Base-by-base conservation (phyloP, 2,113 vertebrate species). In the Centropristis striata region DNA sequence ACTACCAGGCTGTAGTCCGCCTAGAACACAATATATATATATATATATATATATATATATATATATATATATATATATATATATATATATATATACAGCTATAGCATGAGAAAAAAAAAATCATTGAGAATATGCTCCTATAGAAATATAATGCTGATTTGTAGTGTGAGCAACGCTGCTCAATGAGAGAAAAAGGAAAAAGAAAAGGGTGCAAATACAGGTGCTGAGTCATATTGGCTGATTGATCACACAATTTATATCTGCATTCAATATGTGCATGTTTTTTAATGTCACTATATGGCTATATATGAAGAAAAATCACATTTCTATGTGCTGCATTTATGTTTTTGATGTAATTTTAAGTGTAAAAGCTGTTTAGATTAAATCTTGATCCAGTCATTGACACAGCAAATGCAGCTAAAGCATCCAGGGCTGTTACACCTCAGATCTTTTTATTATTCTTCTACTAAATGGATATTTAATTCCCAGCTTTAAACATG, bases 201-300 rank as follows among this genome's bases (percentile, higher is more conserved):
- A 50, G 16, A 50, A 11, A 50, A 25, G 63, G 27, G 25, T 51
- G 50, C 27, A 78, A 66, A 74, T 47, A 47, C 68, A 72, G 87
- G 81, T 90, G 92, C 91, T 91, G 91, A 92, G 88, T 93, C 92
- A 92, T 86, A 55, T 88, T 70, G 68, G 75, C 51, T 15, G 51
- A 81, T 76, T 77, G 83, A 76, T 83, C 18, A 57, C 46, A 59
- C 5, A 60, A 67, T 71, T 75, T 28, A 44, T 69, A 81, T 15
- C 32, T 32, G 32, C 32, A 4, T 66, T 18, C 15, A 37, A 2
- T 69, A 49, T 69, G 28, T 66, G 25, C 54, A 69, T 36, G 14
- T 20, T 37, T 67, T 12, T 37, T 32, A 3, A 32, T 49, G 12
- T 13, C 28, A 16, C 58, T 11, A 15, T 37, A 10, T 13, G 55